Base-by-base conservation (phyloP, 2,797 vertebrate species). In the Spea hammondii region DNA sequence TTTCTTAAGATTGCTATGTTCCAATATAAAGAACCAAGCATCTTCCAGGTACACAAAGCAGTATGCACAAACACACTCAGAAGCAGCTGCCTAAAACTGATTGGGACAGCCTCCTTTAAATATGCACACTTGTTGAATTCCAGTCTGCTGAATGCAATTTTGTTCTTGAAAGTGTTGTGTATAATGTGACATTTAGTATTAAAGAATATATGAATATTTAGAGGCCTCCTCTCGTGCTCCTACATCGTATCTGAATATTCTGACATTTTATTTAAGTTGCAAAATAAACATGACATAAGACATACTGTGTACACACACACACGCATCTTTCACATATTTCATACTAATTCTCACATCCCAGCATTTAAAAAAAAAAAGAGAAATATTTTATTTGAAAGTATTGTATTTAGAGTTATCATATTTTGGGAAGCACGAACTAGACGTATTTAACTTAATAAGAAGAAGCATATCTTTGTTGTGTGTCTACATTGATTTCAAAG, bases 401-500 rank as follows among this genome's bases (percentile, higher is more conserved):
- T 32, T 32, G 32, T 32, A 32, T 32, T 32, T 32, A 32, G 32
- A 32, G 32, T 32, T 2, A 32, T 32, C 32, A 32, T 32, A 32
- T 32, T 32, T 32, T 32, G 2, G 32, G 32, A 32, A 32, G 32
- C 32, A 32, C 3, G 2, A 32, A 32, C 32, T 32, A 32, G 32
- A 32, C 32, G 2, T 32, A 79, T 74, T 79, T 79, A 78, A 78
- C 69, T 70, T 70, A 79, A 74, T 69, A 79, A 79, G 57, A 54
- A 53, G 4, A 70, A 66, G 78, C 65, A 79, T 68, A 74, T 70
- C 65, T 68, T 53, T 72, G 72, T 9, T 72, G 68, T 80, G 32
- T 46, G 76, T 69, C 86, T 88, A 59, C 4, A 79, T 9, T 83
- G 48, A 89, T 91, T 91, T 91, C 88, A 87, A 92, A 93, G 88